phyloP scores from a whole-genome alignment of 1,140 invertebrate species.

The Littorina saxatilis region DNA sequence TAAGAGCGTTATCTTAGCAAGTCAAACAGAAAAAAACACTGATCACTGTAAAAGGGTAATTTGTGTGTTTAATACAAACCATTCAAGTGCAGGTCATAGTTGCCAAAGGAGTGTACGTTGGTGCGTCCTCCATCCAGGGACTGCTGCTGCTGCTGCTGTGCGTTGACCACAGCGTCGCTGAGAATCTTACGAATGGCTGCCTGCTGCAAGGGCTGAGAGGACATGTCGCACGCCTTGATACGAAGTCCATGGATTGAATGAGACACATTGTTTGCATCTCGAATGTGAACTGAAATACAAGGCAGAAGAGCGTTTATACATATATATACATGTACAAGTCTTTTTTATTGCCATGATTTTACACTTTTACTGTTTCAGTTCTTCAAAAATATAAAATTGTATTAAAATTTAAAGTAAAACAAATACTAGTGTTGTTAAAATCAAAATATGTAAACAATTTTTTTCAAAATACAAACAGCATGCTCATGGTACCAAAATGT shows the following conservation, averaged over 20 bases:
- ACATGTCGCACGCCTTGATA: constrained; percentile 88
- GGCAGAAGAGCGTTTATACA: background rate
- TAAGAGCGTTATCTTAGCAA: too few species aligned
- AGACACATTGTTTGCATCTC: constrained; percentile 86
- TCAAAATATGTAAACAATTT: too few species aligned
- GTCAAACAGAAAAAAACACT: too few species aligned
- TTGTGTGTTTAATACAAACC: constrained; percentile 55
- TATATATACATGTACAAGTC: too few species aligned
- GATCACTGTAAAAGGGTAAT: too few species aligned
- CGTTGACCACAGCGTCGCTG: constrained; percentile 88
- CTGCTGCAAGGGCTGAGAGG: constrained; percentile 87
- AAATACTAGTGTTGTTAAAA: too few species aligned
- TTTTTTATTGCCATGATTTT: too few species aligned
- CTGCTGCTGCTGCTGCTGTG: constrained; percentile 79
- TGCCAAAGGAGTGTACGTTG: constrained; percentile 69
- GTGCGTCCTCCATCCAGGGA: constrained; percentile 71
- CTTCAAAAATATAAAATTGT: background rate
- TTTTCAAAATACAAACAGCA: too few species aligned
- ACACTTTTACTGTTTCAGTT: too few species aligned
- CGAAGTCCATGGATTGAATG: constrained; percentile 87
- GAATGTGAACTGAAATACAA: constrained; percentile 80
- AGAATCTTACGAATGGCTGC: constrained; percentile 89
- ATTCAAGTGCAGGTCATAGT: constrained; percentile 72
- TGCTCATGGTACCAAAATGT: too few species aligned
- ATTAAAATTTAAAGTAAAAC: too few species aligned